Base-by-base conservation (phyloP, 2,797 vertebrate species). In the Ispidina picta region DNA sequence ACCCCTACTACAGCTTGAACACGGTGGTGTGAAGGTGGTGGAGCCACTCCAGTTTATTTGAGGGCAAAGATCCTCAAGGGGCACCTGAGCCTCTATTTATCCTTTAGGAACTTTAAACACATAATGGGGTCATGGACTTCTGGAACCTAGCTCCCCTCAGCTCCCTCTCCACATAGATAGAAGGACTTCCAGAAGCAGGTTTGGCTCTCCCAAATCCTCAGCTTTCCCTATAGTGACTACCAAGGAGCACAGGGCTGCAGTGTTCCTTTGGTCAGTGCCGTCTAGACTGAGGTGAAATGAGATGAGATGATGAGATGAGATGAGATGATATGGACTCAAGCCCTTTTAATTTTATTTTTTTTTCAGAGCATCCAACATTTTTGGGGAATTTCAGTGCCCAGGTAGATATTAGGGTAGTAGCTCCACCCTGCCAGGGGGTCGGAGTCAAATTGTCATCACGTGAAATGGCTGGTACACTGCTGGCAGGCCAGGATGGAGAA, bases 251-350 rank as follows among this genome's bases (percentile, higher is more conserved):
- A 75, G 41, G 44, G 21, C 44, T 59, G 21, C 1, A 0, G 28
- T 0, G 0, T 58, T 83, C 29, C 76, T 72, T 51, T n/a, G 23
- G 11, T 18, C 6, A 2, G 13, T 62, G 55, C 11, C 7, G 22
- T 39, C 21, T 83, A 39, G 9, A 72, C 25, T 2, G 3, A 88
- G 21, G 22, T 33, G 13, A 65, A 20, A 39, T 2, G 3, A 88
- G 21, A 22, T 33, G 13, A 65, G 22, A 58, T 23, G n/a, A 39
- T 39, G 37, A 39, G 37, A 39, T 39, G 37, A 39, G 37, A 39
- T 39, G 3, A 87, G 3, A 87, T 20, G 13, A 63, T 17, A 59
- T 25, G 31, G 66, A 73, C 9, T 1, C 3, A 69, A 21, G 19
- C 4, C 35, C 19, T 69, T 65, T 44, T 16, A 58, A 86, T 86